Evolutionary conservation across 2,888 invertebrate genomes (phyloP).

Genomic region (Colletes collaris): DNA sequence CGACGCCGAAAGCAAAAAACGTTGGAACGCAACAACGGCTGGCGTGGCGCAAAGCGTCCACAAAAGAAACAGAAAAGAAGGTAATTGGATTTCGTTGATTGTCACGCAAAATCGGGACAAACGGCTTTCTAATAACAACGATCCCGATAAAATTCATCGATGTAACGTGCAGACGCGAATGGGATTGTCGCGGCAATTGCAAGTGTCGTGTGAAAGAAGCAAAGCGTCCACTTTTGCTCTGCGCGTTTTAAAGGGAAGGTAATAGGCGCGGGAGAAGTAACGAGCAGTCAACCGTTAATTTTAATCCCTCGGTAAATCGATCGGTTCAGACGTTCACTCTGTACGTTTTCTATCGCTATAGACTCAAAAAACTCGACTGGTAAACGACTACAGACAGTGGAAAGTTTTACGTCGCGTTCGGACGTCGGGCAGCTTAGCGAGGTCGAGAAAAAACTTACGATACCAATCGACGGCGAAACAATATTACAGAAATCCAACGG

Average conservation of each 20-base stretch:
- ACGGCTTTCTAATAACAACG: slow-evolving; percentile 6
- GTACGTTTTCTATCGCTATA: slow-evolving; percentile 4
- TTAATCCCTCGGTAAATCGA: slow-evolving; percentile 35
- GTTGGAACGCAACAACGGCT: background rate
- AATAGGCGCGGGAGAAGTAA: slow-evolving; percentile 9
- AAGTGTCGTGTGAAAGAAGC: slow-evolving; percentile 18
- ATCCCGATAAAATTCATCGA: background rate
- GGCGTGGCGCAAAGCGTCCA: background rate
- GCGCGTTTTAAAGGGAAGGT: slow-evolving; percentile 1
- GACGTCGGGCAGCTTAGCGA: slow-evolving; percentile 14
- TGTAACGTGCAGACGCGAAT: slow-evolving; percentile 8
- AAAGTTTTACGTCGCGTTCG: slow-evolving; percentile 8
- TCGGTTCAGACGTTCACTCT: slow-evolving; percentile 4
- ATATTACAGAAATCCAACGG: slow-evolving; percentile 45
- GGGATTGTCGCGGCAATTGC: slow-evolving; percentile 7
- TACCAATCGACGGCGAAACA: slow-evolving; percentile 26
- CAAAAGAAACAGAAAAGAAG: background rate
- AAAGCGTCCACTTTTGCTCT: slow-evolving; percentile 6
- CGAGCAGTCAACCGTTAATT: slow-evolving; percentile 38
- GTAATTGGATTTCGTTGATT: slow-evolving; percentile 21
- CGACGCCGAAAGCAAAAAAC: slow-evolving; percentile 20
- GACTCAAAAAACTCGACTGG: slow-evolving; percentile 29
- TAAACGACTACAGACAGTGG: slow-evolving; percentile 2
- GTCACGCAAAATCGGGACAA: slow-evolving; percentile 13
- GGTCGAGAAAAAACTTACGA: slow-evolving; percentile 30